Conservation (phyloP, 2,888 invertebrate genomes). For the Dicycla oo region DNA sequence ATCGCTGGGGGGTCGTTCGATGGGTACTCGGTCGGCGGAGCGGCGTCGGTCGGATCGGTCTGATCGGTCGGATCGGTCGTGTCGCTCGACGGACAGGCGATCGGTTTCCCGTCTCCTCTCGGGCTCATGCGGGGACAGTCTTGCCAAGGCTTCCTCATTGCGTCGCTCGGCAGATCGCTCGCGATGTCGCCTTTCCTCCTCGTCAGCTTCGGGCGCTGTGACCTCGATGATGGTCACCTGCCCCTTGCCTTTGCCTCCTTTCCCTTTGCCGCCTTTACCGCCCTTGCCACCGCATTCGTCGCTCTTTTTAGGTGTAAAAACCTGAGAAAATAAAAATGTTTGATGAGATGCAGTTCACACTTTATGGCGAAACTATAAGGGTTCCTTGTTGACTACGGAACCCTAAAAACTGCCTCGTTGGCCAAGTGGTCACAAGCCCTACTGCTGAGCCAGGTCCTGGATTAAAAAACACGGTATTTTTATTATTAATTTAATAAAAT, state of each 20-base stretch:
- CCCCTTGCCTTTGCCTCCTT: slow-evolving; percentile 93
- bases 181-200: slow-evolving; percentile 84
- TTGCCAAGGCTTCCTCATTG: slow-evolving; percentile 82
- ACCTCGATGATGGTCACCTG: slow-evolving; percentile 93
- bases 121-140: slow-evolving; percentile 80
- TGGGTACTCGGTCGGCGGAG: slow-evolving; percentile 71
- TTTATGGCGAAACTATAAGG: too few relatives aligned
- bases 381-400: too few relatives aligned
- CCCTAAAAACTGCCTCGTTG: too few relatives aligned
- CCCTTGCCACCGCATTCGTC: slow-evolving; percentile 93
- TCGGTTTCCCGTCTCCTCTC: slow-evolving; percentile 64
- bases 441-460: too few relatives aligned
- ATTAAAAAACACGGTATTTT: background rate
- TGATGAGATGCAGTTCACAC: background rate
- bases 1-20: slow-evolving; percentile 65
- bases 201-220: slow-evolving; percentile 82
- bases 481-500: too few relatives aligned
- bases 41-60: slow-evolving; percentile 71
- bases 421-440: too few relatives aligned
- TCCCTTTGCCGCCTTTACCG: slow-evolving; percentile 93
- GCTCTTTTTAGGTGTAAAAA: slow-evolving; percentile 90
- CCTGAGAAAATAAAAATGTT: slow-evolving; percentile 70
- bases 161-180: slow-evolving; percentile 79
- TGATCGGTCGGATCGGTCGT: slow-evolving; percentile 15
- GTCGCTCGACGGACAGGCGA: slow-evolving; percentile 54